Evolutionary conservation across 2,888 invertebrate species (phyloP), one percentile per base, ranked within the genome.

Genomic region (Cinara cedri): DNA sequence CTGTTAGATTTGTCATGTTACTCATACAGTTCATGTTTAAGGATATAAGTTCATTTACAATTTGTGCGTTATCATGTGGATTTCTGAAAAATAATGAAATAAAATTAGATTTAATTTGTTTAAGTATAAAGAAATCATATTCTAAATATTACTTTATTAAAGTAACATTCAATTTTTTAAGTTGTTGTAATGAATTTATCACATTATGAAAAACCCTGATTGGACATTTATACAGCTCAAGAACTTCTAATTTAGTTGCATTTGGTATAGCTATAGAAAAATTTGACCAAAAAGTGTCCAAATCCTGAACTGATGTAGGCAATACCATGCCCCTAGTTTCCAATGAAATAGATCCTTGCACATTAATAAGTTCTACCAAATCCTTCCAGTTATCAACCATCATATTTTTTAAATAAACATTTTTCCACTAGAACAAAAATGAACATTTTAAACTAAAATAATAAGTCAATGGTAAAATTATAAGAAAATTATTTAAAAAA

Each of bases 371-470:
- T 14, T 90, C 88, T 34, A 92, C 90, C 70, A 94, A 88, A 1
- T 92, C 92, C 60, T 90, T 89, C 92, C 94, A 95, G 84, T 93
- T 92, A 81, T 89, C 90, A 8, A 95, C 92, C 84, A 91, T 91
- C 4, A 93, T 92, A 84, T 94, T 93, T 85, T 93, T 93, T 92
- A 96, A 92, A 34, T 92, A 87, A 0, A 96, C 93, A 1, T 91
- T 91, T 81, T 90, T 87, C 95, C 96, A 96, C 81, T 87, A 83
- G 34, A 82, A 82, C 16, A 44, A 81, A 81, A 44, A n/a, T n/a
- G n/a, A 55, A 14, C 34, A 34, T 4, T 34, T 34, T 34, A 65
- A 34, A n/a, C 34, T 4, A 34, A 34, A 34, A 34, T 34, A 4
- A 3, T 3, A 34, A 6, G 34, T 34, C 34, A 34, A 6, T 34